Evolutionary conservation across 2,888 invertebrate genomes (phyloP).

Genomic region (Drosophila maculinotata): DNA sequence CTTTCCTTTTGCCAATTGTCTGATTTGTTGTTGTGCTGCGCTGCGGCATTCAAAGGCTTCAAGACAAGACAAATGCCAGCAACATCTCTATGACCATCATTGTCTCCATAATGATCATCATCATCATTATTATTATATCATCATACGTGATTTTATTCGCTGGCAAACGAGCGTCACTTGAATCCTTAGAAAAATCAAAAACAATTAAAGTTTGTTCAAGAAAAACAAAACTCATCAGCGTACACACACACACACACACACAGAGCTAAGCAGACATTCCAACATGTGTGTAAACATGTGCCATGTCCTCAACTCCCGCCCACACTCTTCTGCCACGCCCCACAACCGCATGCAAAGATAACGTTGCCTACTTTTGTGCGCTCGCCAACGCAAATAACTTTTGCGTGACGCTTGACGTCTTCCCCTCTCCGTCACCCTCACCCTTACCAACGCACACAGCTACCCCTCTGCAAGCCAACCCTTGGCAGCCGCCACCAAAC

Average conservation of each 20-base stretch:
- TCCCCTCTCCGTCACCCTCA: background rate
- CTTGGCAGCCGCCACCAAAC: constrained; percentile 27
- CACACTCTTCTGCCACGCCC: constrained; percentile 4
- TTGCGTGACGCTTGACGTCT: constrained; percentile 71
- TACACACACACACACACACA: constrained; percentile 27
- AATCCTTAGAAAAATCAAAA: constrained; percentile 79
- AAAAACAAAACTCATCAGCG: constrained; percentile 77
- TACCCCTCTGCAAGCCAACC: background rate
- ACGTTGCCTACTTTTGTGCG: constrained; percentile 77
- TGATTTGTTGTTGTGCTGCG: constrained; percentile 30
- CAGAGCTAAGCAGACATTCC: constrained; percentile 25
- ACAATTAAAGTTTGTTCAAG: constrained; percentile 79
- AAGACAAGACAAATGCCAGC: constrained; percentile 23
- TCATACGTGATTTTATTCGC: constrained; percentile 13
- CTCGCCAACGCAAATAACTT: constrained; percentile 77
- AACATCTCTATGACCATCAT: too few species aligned
- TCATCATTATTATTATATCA: constrained; percentile 9
- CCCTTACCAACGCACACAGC: background rate
- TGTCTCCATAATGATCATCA: too few species aligned
- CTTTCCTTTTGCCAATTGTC: constrained; percentile 24
- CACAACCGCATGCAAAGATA: constrained; percentile 56
- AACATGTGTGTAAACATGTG: constrained; percentile 70
- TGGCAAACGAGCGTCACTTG: constrained; percentile 63
- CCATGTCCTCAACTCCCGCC: constrained; percentile 20
- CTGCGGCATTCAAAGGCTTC: constrained; percentile 59